These are phyloP conservation scores for Tragelaphus scriptus DNA, from an alignment of 2,113 vertebrate genomes.

Conservation along the genomic window DNA sequence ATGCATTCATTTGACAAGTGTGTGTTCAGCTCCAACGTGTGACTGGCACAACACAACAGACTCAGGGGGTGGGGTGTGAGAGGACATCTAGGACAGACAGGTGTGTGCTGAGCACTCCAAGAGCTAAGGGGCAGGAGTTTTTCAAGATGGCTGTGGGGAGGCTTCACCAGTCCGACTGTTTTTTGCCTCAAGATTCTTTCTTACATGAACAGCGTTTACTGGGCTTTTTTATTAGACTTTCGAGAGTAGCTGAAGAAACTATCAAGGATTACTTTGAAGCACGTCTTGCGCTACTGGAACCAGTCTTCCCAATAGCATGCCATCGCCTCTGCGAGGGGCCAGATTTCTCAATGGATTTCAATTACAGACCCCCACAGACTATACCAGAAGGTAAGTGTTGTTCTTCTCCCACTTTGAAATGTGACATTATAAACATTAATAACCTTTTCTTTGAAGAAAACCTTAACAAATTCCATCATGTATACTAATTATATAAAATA, in stretches of 20 bases:
- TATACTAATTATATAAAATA: not conserved
- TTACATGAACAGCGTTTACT: not conserved
- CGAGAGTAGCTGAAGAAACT: conserved; percentile 91
- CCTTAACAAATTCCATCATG: not conserved
- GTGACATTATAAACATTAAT: not conserved
- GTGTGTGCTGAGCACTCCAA: not conserved
- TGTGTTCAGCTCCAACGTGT: not conserved
- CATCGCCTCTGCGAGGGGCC: conserved; percentile 96
- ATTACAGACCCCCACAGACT: conserved; percentile 87
- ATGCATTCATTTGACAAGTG: not conserved
- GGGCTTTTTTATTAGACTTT: conserved; percentile 80
- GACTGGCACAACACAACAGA: not conserved
- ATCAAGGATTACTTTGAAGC: conserved; percentile 93
- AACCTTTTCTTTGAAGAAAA: not conserved
- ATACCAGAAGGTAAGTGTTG: conserved; percentile 85
- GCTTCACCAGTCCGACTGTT: not conserved
- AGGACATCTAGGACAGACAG: not conserved
- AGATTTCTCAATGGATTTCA: conserved; percentile 92
- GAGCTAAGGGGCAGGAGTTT: not conserved
- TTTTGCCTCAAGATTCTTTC: not conserved
- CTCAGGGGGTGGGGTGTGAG: not conserved
- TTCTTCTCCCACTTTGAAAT: not conserved
- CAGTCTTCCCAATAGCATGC: conserved; percentile 92
- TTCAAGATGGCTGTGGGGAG: not conserved
- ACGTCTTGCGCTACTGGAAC: conserved; percentile 89